Conservation (phyloP, 2,888 invertebrate genomes). For the Plagiodera versicolora region DNA sequence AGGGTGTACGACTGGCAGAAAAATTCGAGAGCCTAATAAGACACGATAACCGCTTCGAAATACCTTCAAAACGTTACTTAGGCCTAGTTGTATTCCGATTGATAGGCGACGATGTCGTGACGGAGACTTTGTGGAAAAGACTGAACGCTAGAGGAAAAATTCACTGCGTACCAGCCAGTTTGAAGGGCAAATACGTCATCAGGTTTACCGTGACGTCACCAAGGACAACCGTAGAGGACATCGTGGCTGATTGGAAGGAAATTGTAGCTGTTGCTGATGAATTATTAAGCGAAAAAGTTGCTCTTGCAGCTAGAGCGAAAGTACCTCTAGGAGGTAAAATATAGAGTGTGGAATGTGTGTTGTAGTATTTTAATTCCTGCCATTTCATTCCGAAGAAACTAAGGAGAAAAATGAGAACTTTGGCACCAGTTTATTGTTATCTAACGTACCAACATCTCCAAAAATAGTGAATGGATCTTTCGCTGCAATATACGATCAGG, state of each 20-base stretch:
- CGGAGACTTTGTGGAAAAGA: constrained; percentile 84
- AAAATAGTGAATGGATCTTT: constrained; percentile 95
- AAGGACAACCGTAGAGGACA: constrained; percentile 76
- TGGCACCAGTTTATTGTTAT: constrained; percentile 88
- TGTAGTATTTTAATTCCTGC: background rate
- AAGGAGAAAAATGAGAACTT: constrained; percentile 83
- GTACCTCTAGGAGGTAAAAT: constrained; percentile 73
- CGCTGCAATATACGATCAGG: constrained; percentile 85
- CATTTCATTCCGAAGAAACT: constrained; percentile 64
- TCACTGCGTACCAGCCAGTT: constrained; percentile 92
- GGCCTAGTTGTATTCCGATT: constrained; percentile 91
- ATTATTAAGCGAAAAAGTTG: constrained; percentile 67
- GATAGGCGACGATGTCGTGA: constrained; percentile 81
- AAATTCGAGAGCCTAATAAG: constrained; percentile 86
- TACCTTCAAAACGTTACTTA: constrained; percentile 83
- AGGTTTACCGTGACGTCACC: constrained; percentile 89
- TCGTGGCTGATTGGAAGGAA: constrained; percentile 85
- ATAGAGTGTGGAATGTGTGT: no score
- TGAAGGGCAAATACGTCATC: constrained; percentile 89
- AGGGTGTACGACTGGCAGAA: constrained; percentile 88
- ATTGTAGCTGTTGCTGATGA: constrained; percentile 73
- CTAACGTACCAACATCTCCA: constrained; percentile 95
- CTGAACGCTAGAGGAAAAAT: constrained; percentile 85
- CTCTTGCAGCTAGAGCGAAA: constrained; percentile 59
- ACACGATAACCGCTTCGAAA: constrained; percentile 85